Conservation (phyloP, 2,113 vertebrate species). For the Ammospiza nelsoni region DNA sequence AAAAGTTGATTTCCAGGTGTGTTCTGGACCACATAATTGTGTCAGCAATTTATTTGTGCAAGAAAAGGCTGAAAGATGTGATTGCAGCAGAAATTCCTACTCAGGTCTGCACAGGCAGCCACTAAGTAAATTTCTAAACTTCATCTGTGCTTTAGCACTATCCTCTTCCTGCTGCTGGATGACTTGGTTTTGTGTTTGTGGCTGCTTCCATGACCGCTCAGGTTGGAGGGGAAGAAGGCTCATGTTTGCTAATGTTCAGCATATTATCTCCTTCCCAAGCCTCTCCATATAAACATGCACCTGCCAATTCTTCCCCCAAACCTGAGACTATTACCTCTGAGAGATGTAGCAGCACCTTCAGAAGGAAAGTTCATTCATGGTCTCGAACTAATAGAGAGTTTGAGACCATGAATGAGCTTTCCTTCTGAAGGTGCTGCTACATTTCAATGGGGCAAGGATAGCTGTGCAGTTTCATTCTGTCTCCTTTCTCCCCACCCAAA, state of each 20-base stretch:
- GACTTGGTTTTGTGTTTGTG: not conserved
- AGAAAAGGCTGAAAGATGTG: not conserved
- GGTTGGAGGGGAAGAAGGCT: not conserved
- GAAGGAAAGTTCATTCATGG: not conserved
- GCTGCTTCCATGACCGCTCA: not conserved
- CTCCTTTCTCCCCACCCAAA: not conserved
- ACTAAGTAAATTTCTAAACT: not conserved
- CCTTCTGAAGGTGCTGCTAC: too few relatives aligned
- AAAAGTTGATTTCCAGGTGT: not conserved
- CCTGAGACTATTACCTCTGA: not conserved
- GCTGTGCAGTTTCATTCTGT: not conserved
- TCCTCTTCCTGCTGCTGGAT: not conserved
- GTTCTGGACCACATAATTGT: not conserved
- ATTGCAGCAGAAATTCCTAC: not conserved
- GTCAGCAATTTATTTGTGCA: not conserved
- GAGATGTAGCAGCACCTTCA: not conserved
- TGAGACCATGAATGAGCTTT: too few relatives aligned
- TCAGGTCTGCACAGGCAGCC: not conserved
- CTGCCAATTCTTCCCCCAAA: not conserved
- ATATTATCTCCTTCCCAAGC: not conserved
- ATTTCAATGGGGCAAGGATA: not conserved
- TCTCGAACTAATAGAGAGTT: not conserved
- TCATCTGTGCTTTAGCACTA: not conserved
- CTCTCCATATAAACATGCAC: not conserved
- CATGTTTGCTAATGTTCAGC: not conserved